phyloP scores from a whole-genome alignment of 2,113 vertebrate genomes.

The Carlito syrichta region DNA sequence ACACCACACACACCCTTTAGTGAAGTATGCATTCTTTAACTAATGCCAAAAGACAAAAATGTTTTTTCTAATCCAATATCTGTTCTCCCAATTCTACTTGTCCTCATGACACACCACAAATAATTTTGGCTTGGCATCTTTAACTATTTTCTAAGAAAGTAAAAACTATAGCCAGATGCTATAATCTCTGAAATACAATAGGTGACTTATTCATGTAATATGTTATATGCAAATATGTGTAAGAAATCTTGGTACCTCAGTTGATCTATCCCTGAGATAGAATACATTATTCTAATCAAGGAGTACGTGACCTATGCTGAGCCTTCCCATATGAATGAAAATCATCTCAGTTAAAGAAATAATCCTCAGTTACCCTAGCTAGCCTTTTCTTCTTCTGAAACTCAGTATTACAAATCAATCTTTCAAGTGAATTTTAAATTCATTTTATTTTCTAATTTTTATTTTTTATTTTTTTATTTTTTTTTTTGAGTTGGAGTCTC shows the following conservation, averaged over 20 bases:
- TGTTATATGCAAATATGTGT: neutral
- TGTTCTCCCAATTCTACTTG: neutral
- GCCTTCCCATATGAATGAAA: neutral
- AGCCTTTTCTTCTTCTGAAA: neutral
- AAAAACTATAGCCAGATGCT: neutral
- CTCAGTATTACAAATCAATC: neutral
- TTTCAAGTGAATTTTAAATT: neutral
- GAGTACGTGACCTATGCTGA: neutral
- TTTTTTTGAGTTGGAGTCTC: too few species aligned
- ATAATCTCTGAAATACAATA: neutral
- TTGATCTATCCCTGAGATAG: too few species aligned
- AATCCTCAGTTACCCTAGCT: neutral
- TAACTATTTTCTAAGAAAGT: slow-evolving; percentile 18
- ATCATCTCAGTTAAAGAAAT: neutral
- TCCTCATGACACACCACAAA: neutral
- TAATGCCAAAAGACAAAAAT: neutral
- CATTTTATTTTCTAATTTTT: neutral
- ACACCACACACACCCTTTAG: too few species aligned
- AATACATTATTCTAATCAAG: neutral
- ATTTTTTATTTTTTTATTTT: too few species aligned
- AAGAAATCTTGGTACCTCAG: neutral
- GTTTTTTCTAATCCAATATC: neutral
- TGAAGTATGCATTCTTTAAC: neutral
- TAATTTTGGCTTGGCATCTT: neutral
- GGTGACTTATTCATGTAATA: neutral